Percentiles rank a stretch among this genome's conserved stretches.
Conservation (phyloP, 2,797 vertebrate genomes). For the Eulemur mongoz region DNA sequence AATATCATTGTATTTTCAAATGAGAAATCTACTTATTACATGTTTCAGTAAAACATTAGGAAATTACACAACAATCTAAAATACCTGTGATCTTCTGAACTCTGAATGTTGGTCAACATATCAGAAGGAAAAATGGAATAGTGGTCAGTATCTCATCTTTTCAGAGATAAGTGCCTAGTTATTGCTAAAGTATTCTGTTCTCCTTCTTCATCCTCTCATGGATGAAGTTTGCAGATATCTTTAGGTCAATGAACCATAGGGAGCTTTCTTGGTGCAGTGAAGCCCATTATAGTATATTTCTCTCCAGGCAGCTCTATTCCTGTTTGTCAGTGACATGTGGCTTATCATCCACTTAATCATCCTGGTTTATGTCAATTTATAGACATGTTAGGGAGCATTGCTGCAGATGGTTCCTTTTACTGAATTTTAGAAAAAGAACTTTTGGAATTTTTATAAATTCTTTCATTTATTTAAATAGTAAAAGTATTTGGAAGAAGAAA, state of each 20-base stretch:
- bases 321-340: neutral
- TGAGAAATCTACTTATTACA: neutral
- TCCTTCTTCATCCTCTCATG: neutral
- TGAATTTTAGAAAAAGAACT: neutral
- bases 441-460: neutral
- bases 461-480: neutral
- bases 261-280: neutral
- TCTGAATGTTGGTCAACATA: neutral
- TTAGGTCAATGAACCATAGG: conserved; percentile 3
- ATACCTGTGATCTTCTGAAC: neutral
- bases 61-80: neutral
- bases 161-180: neutral
- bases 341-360: conserved; percentile 37
- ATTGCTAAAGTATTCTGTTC: neutral
- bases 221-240: neutral
- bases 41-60: neutral
- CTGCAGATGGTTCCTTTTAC: neutral
- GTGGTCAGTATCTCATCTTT: neutral
- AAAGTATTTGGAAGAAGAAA: neutral
- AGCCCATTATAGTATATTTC: neutral
- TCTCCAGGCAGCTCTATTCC: neutral
- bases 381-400: neutral
- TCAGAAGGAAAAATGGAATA: neutral
- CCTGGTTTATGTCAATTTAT: neutral
- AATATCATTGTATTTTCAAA: neutral